Conservation (phyloP, 2,888 invertebrate species). For the Koerneria pararmatus region DNA sequence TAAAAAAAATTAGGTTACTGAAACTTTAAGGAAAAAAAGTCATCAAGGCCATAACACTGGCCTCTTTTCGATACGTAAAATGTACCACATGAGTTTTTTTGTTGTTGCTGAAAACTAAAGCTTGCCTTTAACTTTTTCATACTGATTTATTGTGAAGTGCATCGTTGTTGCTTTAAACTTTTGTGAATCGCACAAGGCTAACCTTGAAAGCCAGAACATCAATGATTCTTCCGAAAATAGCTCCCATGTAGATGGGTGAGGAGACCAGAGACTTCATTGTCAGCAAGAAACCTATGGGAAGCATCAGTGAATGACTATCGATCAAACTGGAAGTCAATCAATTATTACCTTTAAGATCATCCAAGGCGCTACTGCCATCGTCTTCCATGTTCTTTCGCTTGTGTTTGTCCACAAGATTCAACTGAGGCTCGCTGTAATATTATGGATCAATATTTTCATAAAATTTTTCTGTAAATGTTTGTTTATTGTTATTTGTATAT, state of each 20-base stretch:
- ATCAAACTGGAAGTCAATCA: no score
- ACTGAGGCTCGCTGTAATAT: neutral
- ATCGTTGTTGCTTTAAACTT: no score
- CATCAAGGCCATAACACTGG: no score
- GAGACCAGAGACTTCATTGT: conserved; percentile 43
- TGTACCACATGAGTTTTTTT: no score
- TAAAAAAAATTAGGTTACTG: neutral
- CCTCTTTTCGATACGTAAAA: no score
- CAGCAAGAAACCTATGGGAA: conserved; percentile 30
- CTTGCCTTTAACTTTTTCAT: no score
- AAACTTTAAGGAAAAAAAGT: neutral
- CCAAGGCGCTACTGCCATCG: no score
- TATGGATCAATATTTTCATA: neutral
- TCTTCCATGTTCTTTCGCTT: no score
- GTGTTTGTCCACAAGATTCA: conserved; percentile 53
- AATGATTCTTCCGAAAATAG: conserved; percentile 55
- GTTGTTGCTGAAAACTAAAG: no score
- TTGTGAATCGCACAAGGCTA: neutral
- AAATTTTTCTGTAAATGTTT: neutral
- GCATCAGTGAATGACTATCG: neutral
- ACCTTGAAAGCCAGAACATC: conserved; percentile 59
- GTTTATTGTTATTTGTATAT: neutral
- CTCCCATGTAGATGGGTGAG: conserved; percentile 51
- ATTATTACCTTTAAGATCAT: conserved; percentile 20
- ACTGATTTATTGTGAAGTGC: no score